Conservation (phyloP, 2,888 invertebrate genomes). For the Eristalis pertinax region DNA sequence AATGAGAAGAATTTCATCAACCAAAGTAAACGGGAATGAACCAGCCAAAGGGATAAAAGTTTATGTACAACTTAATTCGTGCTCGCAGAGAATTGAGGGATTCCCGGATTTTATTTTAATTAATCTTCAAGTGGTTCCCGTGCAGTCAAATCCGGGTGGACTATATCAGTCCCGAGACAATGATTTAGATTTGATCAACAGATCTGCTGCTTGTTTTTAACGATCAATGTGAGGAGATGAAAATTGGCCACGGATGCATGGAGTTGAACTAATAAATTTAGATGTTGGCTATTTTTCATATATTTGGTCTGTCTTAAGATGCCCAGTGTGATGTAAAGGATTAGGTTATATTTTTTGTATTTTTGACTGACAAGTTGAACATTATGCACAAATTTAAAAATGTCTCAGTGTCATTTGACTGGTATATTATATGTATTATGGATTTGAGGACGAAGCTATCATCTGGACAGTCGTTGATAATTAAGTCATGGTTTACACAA, state of each 20-base stretch:
- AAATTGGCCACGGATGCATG: background rate
- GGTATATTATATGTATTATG: too few relatives aligned
- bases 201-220: background rate
- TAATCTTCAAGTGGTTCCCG: conserved; percentile 20
- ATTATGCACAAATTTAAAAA: too few relatives aligned
- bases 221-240: background rate
- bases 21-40: background rate
- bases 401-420: too few relatives aligned
- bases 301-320: background rate
- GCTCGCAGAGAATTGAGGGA: background rate
- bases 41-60: background rate
- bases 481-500: too few relatives aligned
- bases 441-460: too few relatives aligned
- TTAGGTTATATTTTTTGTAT: background rate
- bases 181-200: background rate
- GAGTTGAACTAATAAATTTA: background rate
- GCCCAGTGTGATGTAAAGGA: background rate
- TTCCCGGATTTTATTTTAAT: conserved; percentile 43
- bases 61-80: conserved; percentile 19
- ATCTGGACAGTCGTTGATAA: too few relatives aligned
- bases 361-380: too few relatives aligned
- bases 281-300: background rate
- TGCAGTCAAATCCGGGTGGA: background rate
- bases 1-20: conserved; percentile 23
- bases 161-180: background rate